Evolutionary conservation across 2,888 invertebrate species (phyloP), one percentile per base, ranked within the genome.

Genomic region (Dryadula phaetusa): DNA sequence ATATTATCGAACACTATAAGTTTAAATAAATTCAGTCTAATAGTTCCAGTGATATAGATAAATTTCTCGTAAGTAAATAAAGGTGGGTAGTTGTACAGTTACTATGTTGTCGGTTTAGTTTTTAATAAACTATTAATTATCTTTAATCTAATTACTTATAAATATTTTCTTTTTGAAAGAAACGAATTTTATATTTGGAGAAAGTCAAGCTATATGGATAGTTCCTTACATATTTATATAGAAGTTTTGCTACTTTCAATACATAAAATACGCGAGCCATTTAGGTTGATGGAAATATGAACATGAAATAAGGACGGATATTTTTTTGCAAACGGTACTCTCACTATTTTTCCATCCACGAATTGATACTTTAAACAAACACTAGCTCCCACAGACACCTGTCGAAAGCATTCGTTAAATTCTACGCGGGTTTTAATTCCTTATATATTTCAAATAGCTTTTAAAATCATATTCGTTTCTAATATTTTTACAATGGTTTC

Each of bases 351-450:
- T 7, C 52, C 16, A 52, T 52, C 8, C 52, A 25, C 52, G 1
- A 37, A 16, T 28, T 16, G 8, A 52, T 52, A 52, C 16, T 52
- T 28, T 28, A 52, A 52, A 16, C 10, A 52, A 52, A 52, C 28
- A 52, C 0, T 4, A 28, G 10, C 12, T 52, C 16, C 28, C 16
- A 28, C 28, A 28, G 52, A 52, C 16, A 28, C 52, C 10, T 52
- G 52, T 52, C 52, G 16, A 25, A n/a, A 28, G 2, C 52, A 25
- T 52, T 16, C 52, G 52, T 52, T 16, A 52, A n/a, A 28, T 52
- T 16, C 16, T 0, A 52, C 25, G 52, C 28, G 52, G 28, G n/a
- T 52, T 52, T 28, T 16, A n/a, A 52, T 52, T 14, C n/a, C 25
- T 49, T 47, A 22, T 22, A 22, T 22, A 22, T 47, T 22, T 47